These are phyloP conservation scores for Thaleichthys pacificus DNA, from an alignment of 2,797 vertebrate genomes.

Conservation along the genomic window DNA sequence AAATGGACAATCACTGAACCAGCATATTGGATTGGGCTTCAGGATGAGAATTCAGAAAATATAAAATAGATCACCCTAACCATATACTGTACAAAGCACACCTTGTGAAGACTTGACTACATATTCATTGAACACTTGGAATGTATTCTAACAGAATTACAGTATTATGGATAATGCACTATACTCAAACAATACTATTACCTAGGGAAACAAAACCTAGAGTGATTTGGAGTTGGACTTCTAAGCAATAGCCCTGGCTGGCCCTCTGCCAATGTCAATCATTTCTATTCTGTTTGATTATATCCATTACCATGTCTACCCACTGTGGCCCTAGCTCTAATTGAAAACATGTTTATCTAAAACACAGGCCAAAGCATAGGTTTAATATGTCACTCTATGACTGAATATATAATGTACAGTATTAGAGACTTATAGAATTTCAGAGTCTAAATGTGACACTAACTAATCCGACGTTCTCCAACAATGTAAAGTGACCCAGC, in stretches of 20 bases:
- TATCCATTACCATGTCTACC: not conserved
- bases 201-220: not conserved
- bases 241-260: not conserved
- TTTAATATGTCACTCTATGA: not conserved
- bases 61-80: too few species aligned
- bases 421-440: not conserved
- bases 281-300: not conserved
- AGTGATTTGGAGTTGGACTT: not conserved
- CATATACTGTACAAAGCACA: too few species aligned
- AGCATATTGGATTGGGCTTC: not conserved
- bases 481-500: not conserved
- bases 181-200: not conserved
- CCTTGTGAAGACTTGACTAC: too few species aligned
- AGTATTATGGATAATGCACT: too few species aligned
- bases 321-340: not conserved
- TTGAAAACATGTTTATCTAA: not conserved
- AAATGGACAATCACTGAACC: slow-evolving; percentile 7
- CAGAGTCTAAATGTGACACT: not conserved
- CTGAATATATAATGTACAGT: not conserved
- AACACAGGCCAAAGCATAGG: not conserved
- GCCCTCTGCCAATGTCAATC: slow-evolving; percentile 4
- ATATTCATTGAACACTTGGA: too few species aligned
- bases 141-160: too few species aligned
- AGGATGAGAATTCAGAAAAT: not conserved
- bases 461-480: not conserved